Conservation (phyloP, 2,888 invertebrate genomes). For the Rhopalosiphum nymphaeae region DNA sequence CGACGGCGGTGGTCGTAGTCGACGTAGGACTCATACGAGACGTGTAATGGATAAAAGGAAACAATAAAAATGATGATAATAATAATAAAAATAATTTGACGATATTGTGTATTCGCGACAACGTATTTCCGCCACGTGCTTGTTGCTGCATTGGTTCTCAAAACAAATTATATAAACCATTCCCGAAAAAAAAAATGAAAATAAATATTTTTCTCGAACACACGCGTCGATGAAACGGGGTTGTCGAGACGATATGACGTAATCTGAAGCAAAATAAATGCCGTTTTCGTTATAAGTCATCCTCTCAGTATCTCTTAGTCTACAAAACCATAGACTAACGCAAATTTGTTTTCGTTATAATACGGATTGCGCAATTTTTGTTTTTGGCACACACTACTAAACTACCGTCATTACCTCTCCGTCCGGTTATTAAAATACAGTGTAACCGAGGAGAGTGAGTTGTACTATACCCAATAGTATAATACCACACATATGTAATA, state of each 20-base stretch:
- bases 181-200: not conserved
- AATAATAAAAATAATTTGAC: not conserved
- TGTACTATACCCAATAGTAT: not conserved
- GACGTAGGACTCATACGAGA: not conserved
- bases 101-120: slow-evolving; percentile 43
- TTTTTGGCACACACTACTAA: slow-evolving; percentile 9
- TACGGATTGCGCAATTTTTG: slow-evolving; percentile 18
- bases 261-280: slow-evolving; percentile 19
- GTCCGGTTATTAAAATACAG: slow-evolving; percentile 31
- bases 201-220: slow-evolving; percentile 8
- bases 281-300: not conserved
- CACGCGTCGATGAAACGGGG: slow-evolving; percentile 23
- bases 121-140: slow-evolving; percentile 33
- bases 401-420: not conserved
- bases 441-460: not conserved
- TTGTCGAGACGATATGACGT: slow-evolving; percentile 18
- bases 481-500: too few relatives aligned
- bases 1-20: not conserved
- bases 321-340: not conserved
- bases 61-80: not conserved
- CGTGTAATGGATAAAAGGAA: not conserved
- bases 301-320: not conserved
- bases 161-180: not conserved
- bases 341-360: not conserved
- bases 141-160: not conserved